These are phyloP conservation scores for Clitarchus hookeri DNA, from an alignment of 2,888 invertebrate species.

Conservation along the genomic window DNA sequence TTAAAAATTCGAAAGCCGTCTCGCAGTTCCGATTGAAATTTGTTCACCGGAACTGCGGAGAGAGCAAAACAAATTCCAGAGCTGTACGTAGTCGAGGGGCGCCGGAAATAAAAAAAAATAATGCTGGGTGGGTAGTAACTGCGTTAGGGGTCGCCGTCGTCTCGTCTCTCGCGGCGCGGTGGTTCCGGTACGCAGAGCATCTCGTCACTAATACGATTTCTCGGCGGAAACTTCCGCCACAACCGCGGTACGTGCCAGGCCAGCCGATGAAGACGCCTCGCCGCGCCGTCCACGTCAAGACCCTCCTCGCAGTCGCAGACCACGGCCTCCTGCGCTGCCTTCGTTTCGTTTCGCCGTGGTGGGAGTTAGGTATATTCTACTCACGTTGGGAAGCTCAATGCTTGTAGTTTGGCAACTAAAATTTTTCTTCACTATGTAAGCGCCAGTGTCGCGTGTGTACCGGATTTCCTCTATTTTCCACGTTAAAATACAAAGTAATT, in stretches of 20 bases:
- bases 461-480: too few species aligned
- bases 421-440: too few species aligned
- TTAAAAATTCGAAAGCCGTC: too few species aligned
- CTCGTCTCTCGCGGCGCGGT: not conserved
- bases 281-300: not conserved
- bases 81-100: not conserved
- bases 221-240: constrained; percentile 2
- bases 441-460: too few species aligned
- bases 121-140: not conserved
- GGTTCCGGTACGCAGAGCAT: not conserved
- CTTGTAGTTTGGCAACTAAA: too few species aligned
- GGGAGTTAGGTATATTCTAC: too few species aligned
- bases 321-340: not conserved
- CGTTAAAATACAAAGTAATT: too few species aligned
- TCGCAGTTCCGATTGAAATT: not conserved
- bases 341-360: too few species aligned
- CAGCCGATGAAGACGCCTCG: constrained; percentile 8
- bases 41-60: not conserved
- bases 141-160: not conserved
- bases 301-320: too few species aligned
- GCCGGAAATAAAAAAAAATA: too few species aligned
- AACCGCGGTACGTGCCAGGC: not conserved
- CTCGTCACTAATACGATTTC: not conserved
- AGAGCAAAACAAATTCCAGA: not conserved
- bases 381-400: too few species aligned